These are phyloP conservation scores for Tragopan temminckii DNA, from an alignment of 2,797 vertebrate species.

Conservation along the genomic window DNA sequence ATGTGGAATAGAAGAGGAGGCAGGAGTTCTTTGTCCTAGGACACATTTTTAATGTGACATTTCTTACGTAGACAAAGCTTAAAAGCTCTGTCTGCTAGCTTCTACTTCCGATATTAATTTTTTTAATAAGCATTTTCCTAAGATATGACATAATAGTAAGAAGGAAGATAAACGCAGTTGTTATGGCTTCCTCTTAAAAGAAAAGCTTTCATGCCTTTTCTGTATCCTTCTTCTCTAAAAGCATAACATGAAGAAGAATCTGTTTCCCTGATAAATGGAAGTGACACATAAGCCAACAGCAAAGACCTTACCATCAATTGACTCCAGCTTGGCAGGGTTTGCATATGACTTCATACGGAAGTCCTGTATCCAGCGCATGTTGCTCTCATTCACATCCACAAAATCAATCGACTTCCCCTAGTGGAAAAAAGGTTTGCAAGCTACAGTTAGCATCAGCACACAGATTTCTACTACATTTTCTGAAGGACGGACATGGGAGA, in stretches of 20 bases:
- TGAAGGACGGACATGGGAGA: accelerated
- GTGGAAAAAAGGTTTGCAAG: neutral
- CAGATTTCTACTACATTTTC: accelerated
- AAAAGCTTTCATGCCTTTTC: neutral
- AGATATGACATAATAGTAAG: neutral
- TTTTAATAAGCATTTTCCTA: no score
- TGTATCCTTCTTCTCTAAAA: accelerated
- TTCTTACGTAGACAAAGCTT: neutral
- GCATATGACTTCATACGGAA: constrained; percentile 93
- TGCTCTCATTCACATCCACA: constrained; percentile 89
- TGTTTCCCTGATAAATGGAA: no score
- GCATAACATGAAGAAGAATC: neutral
- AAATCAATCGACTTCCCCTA: constrained; percentile 95
- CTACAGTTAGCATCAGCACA: neutral
- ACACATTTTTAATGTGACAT: neutral
- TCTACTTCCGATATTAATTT: neutral
- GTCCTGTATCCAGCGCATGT: constrained; percentile 94
- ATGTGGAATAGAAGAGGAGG: neutral
- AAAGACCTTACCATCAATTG: constrained; percentile 90
- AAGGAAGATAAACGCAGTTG: neutral
- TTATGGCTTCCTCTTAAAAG: accelerated
- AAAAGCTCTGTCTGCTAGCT: neutral
- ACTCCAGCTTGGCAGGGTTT: constrained; percentile 94
- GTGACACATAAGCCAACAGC: neutral
- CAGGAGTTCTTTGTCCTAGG: neutral